Evolutionary conservation across 2,888 invertebrate genomes (phyloP), one percentile per base, ranked within the genome.

Genomic region (Mythimna vitellina): DNA sequence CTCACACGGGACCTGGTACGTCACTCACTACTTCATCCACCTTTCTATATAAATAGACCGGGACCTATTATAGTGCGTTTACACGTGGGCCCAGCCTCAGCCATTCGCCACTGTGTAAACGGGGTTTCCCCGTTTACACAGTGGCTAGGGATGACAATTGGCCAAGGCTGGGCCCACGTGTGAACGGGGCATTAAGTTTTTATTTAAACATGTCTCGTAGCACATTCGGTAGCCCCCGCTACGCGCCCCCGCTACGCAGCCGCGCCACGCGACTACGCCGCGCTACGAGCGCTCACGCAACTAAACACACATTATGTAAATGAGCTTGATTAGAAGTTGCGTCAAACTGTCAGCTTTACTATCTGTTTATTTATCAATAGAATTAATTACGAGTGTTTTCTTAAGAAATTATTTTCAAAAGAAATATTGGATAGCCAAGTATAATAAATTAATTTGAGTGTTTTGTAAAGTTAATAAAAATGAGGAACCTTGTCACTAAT

Each of bases 361-460:
- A 29, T 73, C 20, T 57, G n/a, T 80, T 46, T 72, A 53, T 82
- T 77, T 51, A 64, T 77, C 81, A 80, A 74, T 64, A 51, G 14
- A 68, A 71, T 67, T 68, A 56, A 72, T 84, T 53, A 56, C 53
- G 14, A 25, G 56, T 51, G 8, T 70, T 70, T 74, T 73, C 73
- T n/a, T 57, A 66, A 84, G 35, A 61, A 51, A 65, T 60, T 64
- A 3, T 57, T 71, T 53, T 35, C 32, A 60, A 53, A 63, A 54
- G 14, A 66, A 68, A 22, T 66, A 53, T 66, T 53, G 1, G 20
- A 49, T 38, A 29, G 32, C 46, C 22, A 58, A 54, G 22, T 60
- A 38, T 8, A 60, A 61, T 78, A 42, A 71, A 74, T 80, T 69
- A 65, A 66, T 61, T 58, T 12, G 2, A 58, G 20, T 42, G 54